phyloP scores from a whole-genome alignment of 2,888 invertebrate genomes.

The Polymixis flavicincta region DNA sequence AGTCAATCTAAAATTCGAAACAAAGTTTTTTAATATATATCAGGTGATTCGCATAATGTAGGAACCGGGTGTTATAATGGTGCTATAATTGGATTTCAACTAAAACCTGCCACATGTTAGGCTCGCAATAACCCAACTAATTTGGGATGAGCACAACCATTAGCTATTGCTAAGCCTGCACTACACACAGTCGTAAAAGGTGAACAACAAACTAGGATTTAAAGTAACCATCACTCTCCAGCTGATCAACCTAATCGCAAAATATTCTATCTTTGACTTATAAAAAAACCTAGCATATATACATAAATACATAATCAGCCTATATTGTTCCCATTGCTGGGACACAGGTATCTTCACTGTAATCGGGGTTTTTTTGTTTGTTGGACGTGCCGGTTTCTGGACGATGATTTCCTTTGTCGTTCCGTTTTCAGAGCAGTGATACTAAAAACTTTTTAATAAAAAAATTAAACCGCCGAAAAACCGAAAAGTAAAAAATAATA shows the following conservation, averaged over 20 bases:
- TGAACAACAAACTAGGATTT: not conserved
- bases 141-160: conserved; percentile 74
- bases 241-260: not conserved
- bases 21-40: conserved; percentile 39
- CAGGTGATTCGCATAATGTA: conserved; percentile 18
- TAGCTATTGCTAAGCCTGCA: conserved; percentile 58
- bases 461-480: too few species aligned
- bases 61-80: conserved; percentile 13
- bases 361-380: too few species aligned
- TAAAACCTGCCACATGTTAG: conserved; percentile 73
- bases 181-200: conserved; percentile 26
- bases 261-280: not conserved
- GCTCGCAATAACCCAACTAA: conserved; percentile 74
- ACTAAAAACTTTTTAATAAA: too few species aligned
- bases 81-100: conserved; percentile 66
- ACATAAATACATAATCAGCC: too few species aligned
- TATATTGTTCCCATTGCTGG: too few species aligned
- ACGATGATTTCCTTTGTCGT: too few species aligned
- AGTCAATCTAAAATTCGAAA: conserved; percentile 15
- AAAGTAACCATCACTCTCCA: not conserved
- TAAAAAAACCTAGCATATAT: not conserved
- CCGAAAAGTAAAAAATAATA: too few species aligned
- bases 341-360: too few species aligned
- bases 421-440: too few species aligned
- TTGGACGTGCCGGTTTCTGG: too few species aligned